These are phyloP conservation scores for Gymnoscelis rufifasciata DNA, from an alignment of 2,888 invertebrate genomes.

Conservation along the genomic window DNA sequence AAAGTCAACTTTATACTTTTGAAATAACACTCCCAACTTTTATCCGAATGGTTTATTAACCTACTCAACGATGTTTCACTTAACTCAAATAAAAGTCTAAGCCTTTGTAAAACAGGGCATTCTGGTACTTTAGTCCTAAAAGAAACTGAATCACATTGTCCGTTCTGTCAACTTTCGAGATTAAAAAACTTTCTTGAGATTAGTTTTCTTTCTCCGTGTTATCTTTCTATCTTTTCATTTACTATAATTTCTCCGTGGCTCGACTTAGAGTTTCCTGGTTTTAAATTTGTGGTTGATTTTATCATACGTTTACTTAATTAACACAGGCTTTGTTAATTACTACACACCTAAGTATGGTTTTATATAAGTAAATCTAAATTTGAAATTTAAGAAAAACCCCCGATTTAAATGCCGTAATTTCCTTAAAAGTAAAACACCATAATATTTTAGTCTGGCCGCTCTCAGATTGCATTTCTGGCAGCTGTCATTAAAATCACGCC, in stretches of 20 bases:
- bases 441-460: no score
- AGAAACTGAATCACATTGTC: slow-evolving; percentile 24
- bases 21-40: slow-evolving; percentile 1
- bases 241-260: slow-evolving; percentile 21
- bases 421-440: no score
- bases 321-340: no score
- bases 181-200: slow-evolving; percentile 28
- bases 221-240: slow-evolving; percentile 23
- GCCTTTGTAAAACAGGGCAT: slow-evolving; percentile 11
- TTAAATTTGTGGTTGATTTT: neutral
- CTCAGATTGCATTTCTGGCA: no score
- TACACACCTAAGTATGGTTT: no score
- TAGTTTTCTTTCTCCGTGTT: slow-evolving; percentile 24
- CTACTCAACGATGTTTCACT: slow-evolving; percentile 2
- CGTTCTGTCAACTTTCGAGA: slow-evolving; percentile 23
- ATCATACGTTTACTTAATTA: slow-evolving; percentile 3
- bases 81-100: slow-evolving; percentile 16
- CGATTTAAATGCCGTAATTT: no score
- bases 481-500: no score
- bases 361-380: no score
- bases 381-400: no score
- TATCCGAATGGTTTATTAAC: neutral
- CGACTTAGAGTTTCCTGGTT: slow-evolving; percentile 6
- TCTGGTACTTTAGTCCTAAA: slow-evolving; percentile 15
- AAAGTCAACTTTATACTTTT: neutral